These are phyloP conservation scores for Brachionus sp. DNA, from an alignment of 1,140 invertebrate genomes.

Conservation along the genomic window DNA sequence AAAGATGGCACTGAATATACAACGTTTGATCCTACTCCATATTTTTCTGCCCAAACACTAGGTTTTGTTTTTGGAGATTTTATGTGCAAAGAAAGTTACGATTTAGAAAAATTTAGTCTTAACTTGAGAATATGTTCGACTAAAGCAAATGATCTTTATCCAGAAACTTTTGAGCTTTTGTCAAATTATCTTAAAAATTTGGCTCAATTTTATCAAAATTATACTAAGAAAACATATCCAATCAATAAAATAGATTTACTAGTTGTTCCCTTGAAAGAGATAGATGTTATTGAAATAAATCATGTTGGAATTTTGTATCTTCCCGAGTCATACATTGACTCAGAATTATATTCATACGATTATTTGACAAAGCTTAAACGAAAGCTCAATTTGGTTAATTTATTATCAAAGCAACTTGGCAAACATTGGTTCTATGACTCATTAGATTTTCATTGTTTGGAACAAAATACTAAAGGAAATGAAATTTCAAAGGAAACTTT, in stretches of 20 bases:
- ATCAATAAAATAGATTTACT: conserved; percentile 12
- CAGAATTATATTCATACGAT: conserved; percentile 3
- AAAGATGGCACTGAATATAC: conserved; percentile 26
- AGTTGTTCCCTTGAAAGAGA: not conserved
- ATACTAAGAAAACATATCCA: not conserved
- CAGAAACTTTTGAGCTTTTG: not conserved
- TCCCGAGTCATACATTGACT: not conserved
- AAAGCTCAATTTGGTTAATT: not conserved
- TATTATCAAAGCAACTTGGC: conserved; percentile 14
- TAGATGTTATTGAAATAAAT: not conserved
- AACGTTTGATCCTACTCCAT: not conserved
- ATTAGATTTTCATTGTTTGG: not conserved
- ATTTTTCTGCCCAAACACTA: not conserved
- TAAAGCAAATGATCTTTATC: not conserved
- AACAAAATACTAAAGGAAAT: not conserved
- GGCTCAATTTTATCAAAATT: conserved; percentile 19
- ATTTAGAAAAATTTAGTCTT: conserved; percentile 19
- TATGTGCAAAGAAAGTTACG: not conserved
- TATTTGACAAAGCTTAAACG: not conserved
- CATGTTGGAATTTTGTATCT: conserved; percentile 40
- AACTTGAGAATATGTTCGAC: conserved; percentile 31
- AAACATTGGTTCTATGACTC: conserved; percentile 43
- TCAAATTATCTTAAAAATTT: not conserved
- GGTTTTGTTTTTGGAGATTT: conserved; percentile 33
- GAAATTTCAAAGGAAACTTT: not conserved